These are phyloP conservation scores for Heliconius erato DNA, from an alignment of 2,888 invertebrate species.

Conservation along the genomic window DNA sequence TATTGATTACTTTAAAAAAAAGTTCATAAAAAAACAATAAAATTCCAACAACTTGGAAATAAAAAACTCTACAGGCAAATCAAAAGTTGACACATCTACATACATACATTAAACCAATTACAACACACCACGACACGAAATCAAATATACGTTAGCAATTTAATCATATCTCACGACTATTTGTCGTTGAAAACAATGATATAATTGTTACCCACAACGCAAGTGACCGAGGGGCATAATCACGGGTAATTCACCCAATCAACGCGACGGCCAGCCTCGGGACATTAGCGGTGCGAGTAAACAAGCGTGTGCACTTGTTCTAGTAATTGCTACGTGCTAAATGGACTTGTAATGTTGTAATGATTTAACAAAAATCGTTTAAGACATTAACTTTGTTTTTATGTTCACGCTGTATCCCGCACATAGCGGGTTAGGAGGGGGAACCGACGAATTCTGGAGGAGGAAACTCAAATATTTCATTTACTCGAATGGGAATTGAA, in stretches of 20 bases:
- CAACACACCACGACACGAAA: constrained; percentile 41
- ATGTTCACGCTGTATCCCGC: too few relatives aligned
- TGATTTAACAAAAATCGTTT: background rate
- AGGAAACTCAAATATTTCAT: too few relatives aligned
- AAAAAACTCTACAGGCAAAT: background rate
- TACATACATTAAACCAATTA: constrained; percentile 25
- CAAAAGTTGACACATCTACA: background rate
- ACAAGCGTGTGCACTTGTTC: constrained; percentile 55
- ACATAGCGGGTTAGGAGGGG: too few relatives aligned
- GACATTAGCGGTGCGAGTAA: constrained; percentile 74
- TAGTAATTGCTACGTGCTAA: constrained; percentile 38
- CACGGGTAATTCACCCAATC: constrained; percentile 77
- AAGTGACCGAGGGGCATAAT: constrained; percentile 75
- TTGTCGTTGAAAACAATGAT: constrained; percentile 36
- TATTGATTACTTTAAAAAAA: too few relatives aligned
- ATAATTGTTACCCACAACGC: constrained; percentile 51
- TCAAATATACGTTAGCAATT: constrained; percentile 45
- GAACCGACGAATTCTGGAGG: too few relatives aligned
- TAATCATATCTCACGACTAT: constrained; percentile 47
- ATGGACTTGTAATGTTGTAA: constrained; percentile 23
- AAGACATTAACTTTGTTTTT: background rate
- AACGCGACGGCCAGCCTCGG: constrained; percentile 65
- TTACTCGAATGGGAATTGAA: too few relatives aligned
- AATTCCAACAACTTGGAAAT: too few relatives aligned
- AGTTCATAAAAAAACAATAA: too few relatives aligned